Percentiles rank a stretch among this genome's conserved stretches.
Evolutionary conservation across 1,140 invertebrate genomes (phyloP).

Genomic region (Ceratina calcarata): DNA sequence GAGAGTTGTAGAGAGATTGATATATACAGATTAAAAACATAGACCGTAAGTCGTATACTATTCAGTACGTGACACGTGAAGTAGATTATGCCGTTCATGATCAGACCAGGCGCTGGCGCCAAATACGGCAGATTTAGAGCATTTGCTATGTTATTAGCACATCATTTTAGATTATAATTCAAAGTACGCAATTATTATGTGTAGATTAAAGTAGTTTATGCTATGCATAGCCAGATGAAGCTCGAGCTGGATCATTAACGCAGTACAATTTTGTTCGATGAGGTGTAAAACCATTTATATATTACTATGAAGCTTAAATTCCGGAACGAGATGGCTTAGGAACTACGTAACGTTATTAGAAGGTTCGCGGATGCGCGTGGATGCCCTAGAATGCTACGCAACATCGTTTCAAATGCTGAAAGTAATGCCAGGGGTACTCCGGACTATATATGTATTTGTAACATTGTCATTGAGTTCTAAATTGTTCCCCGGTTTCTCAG

Average conservation of each 20-base stretch:
- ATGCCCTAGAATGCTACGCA: background rate
- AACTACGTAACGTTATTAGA: background rate
- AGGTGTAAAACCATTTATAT: no score
- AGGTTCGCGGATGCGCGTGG: no score
- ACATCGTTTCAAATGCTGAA: background rate
- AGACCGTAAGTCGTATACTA: no score
- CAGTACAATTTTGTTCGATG: no score
- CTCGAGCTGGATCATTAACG: background rate
- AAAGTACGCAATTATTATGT: no score
- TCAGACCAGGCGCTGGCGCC: background rate
- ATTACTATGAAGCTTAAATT: background rate
- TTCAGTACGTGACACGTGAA: no score
- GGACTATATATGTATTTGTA: no score
- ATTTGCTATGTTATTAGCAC: no score
- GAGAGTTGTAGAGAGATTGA: background rate
- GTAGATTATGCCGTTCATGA: background rate
- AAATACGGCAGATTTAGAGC: background rate
- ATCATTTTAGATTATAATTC: no score
- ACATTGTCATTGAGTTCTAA: background rate
- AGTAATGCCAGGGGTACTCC: background rate
- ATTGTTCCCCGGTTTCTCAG: background rate
- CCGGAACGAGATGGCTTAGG: background rate
- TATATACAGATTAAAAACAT: background rate
- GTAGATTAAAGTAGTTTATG: no score
- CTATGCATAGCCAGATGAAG: background rate